Evolutionary conservation across 2,888 invertebrate species (phyloP).

Genomic region (Tyria jacobaeae): DNA sequence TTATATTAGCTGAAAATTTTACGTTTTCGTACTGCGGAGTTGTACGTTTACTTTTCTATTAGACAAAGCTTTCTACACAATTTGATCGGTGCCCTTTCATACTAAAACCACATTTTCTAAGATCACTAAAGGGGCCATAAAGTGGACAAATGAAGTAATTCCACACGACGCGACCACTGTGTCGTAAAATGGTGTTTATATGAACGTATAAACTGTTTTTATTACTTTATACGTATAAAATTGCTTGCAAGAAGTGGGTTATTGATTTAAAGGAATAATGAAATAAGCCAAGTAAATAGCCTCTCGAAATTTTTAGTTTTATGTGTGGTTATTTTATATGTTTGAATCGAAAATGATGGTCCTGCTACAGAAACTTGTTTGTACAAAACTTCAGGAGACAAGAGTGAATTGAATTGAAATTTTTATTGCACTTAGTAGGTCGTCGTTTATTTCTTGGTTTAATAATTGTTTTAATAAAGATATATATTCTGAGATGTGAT

Average conservation of each 20-base stretch:
- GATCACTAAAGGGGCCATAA: slow-evolving; percentile 57
- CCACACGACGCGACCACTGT: slow-evolving; percentile 42
- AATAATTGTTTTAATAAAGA: no score
- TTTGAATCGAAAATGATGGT: no score
- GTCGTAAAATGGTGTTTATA: slow-evolving; percentile 65
- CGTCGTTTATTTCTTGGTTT: no score
- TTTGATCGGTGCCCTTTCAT: slow-evolving; percentile 30
- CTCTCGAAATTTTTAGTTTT: not conserved
- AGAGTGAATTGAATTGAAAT: no score
- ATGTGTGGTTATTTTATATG: no score
- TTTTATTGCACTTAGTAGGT: no score
- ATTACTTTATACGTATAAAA: slow-evolving; percentile 33
- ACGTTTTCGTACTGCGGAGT: not conserved
- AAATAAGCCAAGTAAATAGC: not conserved
- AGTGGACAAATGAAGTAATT: slow-evolving; percentile 61
- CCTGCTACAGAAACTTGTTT: no score
- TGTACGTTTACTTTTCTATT: slow-evolving; percentile 10
- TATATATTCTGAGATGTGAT: no score
- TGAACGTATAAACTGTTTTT: slow-evolving; percentile 53
- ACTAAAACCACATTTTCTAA: slow-evolving; percentile 43
- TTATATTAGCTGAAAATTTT: not conserved
- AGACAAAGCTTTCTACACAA: slow-evolving; percentile 10
- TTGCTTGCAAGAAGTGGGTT: slow-evolving; percentile 15
- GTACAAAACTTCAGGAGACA: no score
- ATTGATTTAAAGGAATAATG: slow-evolving; percentile 10